These are phyloP conservation scores for Manis crassicaudata DNA, from an alignment of 2,797 vertebrate genomes.

Conservation along the genomic window DNA sequence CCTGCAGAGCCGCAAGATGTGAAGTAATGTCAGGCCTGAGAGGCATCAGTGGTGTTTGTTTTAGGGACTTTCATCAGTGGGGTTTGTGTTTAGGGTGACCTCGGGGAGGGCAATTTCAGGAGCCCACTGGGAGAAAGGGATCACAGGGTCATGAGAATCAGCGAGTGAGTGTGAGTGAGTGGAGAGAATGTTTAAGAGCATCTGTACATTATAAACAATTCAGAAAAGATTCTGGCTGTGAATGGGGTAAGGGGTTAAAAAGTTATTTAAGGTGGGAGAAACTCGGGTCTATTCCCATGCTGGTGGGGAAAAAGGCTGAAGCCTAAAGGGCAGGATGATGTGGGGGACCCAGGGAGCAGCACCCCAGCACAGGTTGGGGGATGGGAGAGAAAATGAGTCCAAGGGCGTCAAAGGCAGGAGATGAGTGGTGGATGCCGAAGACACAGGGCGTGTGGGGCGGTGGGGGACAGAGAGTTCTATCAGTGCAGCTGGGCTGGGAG, in stretches of 20 bases:
- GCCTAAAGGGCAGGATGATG: rapidly evolving
- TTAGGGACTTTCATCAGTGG: not conserved
- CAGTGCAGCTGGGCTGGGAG: not conserved
- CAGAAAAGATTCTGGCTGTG: not conserved
- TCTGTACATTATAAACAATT: not conserved
- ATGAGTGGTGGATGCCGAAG: rapidly evolving
- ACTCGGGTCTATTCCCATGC: not conserved
- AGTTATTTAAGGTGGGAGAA: not conserved
- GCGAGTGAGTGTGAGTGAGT: too few species aligned
- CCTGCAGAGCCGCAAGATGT: not conserved
- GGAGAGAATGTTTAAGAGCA: not conserved
- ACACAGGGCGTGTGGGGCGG: rapidly evolving
- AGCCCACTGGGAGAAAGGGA: not conserved
- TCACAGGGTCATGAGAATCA: not conserved
- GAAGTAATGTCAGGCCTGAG: not conserved
- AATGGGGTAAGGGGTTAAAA: not conserved
- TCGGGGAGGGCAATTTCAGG: not conserved
- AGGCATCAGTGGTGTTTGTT: not conserved
- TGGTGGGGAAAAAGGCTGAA: too few species aligned
- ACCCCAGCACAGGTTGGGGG: not conserved
- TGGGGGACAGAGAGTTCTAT: not conserved
- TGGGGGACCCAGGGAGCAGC: not conserved
- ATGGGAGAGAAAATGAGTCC: not conserved
- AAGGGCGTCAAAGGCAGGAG: not conserved
- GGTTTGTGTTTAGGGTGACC: not conserved